Conservation (phyloP, 1,140 invertebrate species). For the Drosophila saltans region DNA sequence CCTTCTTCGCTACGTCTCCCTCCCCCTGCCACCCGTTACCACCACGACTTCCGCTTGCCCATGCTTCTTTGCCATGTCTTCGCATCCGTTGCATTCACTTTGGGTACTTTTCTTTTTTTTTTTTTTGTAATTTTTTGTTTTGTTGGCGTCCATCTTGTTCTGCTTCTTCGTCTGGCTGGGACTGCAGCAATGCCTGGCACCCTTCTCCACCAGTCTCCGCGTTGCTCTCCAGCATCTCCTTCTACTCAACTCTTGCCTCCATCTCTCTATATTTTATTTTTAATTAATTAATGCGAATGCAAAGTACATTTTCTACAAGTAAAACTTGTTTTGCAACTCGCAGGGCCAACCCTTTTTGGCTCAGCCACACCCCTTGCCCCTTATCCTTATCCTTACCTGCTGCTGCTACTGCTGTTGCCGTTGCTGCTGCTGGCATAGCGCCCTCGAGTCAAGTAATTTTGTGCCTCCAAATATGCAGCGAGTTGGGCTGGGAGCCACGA, state of each 20-base stretch:
- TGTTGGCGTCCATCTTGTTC: slow-evolving; percentile 31
- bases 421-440: slow-evolving; percentile 16
- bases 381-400: slow-evolving; percentile 3
- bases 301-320: slow-evolving; percentile 83
- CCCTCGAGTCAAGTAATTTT: slow-evolving; percentile 47
- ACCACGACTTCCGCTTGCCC: slow-evolving; percentile 59
- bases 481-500: slow-evolving; percentile 27
- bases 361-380: slow-evolving; percentile 45
- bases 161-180: slow-evolving; percentile 55
- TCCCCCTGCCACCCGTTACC: slow-evolving; percentile 17
- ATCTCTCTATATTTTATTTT: slow-evolving; percentile 73
- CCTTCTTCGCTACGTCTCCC: neutral
- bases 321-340: slow-evolving; percentile 78
- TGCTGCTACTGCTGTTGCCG: neutral
- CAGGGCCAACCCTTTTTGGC: slow-evolving; percentile 52
- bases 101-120: neutral
- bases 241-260: neutral
- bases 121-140: slow-evolving; percentile 1
- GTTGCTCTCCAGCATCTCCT: neutral
- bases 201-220: slow-evolving; percentile 12
- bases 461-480: slow-evolving; percentile 75
- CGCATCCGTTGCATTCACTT: slow-evolving; percentile 77
- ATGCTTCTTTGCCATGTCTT: slow-evolving; percentile 81
- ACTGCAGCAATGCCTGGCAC: slow-evolving; percentile 63
- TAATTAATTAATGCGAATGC: slow-evolving; percentile 83